Base-by-base conservation (phyloP, 2,888 invertebrate species). In the Caenorhabditis sinica region DNA sequence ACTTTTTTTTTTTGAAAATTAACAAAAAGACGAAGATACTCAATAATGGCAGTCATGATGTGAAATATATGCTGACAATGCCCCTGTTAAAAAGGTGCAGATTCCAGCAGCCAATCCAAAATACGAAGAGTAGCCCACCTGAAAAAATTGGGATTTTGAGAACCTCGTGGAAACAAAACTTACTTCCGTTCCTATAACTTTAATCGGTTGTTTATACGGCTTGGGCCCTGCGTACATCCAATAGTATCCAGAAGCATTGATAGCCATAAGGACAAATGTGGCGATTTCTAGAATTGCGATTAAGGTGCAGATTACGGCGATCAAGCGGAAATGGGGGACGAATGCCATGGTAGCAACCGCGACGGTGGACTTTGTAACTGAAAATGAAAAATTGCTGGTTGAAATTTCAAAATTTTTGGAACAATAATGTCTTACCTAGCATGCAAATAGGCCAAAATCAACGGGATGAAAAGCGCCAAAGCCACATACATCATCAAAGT, bases 321-420 rank as follows among this genome's bases (percentile, higher is more conserved):
- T 63, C 2, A 20, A 61, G 30, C 63, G 23, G 40, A 77, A 69
- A 0, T n/a, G 25, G 63, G n/a, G 61, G 77, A 20, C 77, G 77
- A 17, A 77, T 77, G 1, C 36, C 36, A 43, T 77, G 61, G 17
- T 69, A 69, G 28, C 77, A 77, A 11, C 77, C 77, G 30, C 69
- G 69, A n/a, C 53, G 77, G 43, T 69, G 63, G 1, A 77, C 69
- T 71, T 77, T 77, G 51, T 60, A 77, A n/a, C 76, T 76, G 60
- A 17, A 61, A 61, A 28, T 56, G 36, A 5, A 25, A 40, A n/a
- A n/a, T n/a, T n/a, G 33, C 33, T 33, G 5, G 33, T 6, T 6
- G n/a, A n/a, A n/a, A n/a, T n/a, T n/a, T n/a, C 33, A 33, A 33
- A 33, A 4, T 4, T 33, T 33, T 33, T 33, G 5, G 8, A 33